Evolutionary conservation across 2,888 invertebrate genomes (phyloP), one percentile per base, ranked within the genome.

Genomic region (Drosophila picticornis): DNA sequence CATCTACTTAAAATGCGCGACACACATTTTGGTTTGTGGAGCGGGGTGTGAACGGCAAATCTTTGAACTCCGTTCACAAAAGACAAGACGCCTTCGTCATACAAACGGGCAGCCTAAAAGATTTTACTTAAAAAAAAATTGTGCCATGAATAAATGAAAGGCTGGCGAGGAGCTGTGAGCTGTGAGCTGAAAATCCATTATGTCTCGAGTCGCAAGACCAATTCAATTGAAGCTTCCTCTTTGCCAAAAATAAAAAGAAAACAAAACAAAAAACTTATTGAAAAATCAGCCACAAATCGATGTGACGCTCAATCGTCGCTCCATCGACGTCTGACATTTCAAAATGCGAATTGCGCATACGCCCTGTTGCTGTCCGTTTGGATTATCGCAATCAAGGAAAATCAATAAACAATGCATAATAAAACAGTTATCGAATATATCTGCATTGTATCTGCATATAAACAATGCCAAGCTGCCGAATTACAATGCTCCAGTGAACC

Each of bases 1-100:
- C 34, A 71, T 48, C 69, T 61, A 80, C 81, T 85, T 84, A 62
- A 88, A 76, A 84, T 84, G 83, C 84, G 67, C 76, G 83, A 81
- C 84, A 84, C 86, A 85, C 85, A 75, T 82, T 65, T 70, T 40
- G 34, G 46, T 60, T 60, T 71, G 66, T 60, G 55, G 65, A 53
- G 59, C 34, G 68, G 76, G 75, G 78, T 78, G 86, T 85, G 69
- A 88, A 72, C 77, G 83, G 75, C 72, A 32, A 55, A 76, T 75
- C 86, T 84, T 88, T 80, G 66, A 88, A 83, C 80, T 69, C 67
- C 46, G 50, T 32, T n/a, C 65, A 63, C 46, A 57, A 57, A 31
- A 53, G n/a, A 13, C 48, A n/a, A 46, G 51, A 78, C 80, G 69
- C 59, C 75, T 61, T 56, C 52, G 48, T n/a, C 72, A 75, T 80